phyloP scores from a whole-genome alignment of 2,888 invertebrate genomes.

The Taenaris catops region DNA sequence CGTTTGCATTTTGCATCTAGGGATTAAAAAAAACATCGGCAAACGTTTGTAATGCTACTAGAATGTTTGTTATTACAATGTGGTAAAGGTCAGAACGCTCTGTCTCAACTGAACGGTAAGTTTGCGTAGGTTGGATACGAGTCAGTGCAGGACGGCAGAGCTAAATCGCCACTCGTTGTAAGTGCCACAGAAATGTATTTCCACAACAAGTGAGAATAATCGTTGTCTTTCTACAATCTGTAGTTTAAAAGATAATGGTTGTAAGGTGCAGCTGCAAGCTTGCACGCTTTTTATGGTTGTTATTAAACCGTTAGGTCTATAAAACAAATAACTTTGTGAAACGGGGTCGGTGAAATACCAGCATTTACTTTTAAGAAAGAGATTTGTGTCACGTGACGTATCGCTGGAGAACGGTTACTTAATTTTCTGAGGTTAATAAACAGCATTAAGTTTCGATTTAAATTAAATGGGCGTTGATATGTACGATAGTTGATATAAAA shows the following conservation, averaged over 20 bases:
- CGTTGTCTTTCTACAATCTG: slow-evolving; percentile 48
- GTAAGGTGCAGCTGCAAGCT: slow-evolving; percentile 1
- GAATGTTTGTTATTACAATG: slow-evolving; percentile 30
- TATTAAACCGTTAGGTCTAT: too few species aligned
- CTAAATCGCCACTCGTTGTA: slow-evolving; percentile 68
- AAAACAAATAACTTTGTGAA: too few species aligned
- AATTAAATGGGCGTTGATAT: too few species aligned
- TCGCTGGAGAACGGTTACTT: too few species aligned
- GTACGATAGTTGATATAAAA: too few species aligned
- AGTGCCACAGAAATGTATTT: slow-evolving; percentile 71
- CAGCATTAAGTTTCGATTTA: too few species aligned
- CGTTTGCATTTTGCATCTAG: slow-evolving; percentile 28
- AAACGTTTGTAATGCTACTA: slow-evolving; percentile 23
- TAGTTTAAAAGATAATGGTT: slow-evolving; percentile 48
- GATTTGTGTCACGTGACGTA: too few species aligned
- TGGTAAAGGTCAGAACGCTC: slow-evolving; percentile 50
- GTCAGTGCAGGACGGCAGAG: slow-evolving; percentile 48
- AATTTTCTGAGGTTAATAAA: too few species aligned
- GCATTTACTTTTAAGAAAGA: too few species aligned
- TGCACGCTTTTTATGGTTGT: slow-evolving; percentile 1
- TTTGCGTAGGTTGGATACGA: slow-evolving; percentile 24
- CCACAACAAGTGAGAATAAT: slow-evolving; percentile 71
- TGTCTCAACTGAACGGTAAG: slow-evolving; percentile 29
- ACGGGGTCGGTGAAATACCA: too few species aligned
- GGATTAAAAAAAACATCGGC: slow-evolving; percentile 16